A percentile compares a stretch with the other conserved stretches of the same genome.
Conservation (phyloP, 2,888 invertebrate genomes). For the Marasmarcha lunaedactyla region DNA sequence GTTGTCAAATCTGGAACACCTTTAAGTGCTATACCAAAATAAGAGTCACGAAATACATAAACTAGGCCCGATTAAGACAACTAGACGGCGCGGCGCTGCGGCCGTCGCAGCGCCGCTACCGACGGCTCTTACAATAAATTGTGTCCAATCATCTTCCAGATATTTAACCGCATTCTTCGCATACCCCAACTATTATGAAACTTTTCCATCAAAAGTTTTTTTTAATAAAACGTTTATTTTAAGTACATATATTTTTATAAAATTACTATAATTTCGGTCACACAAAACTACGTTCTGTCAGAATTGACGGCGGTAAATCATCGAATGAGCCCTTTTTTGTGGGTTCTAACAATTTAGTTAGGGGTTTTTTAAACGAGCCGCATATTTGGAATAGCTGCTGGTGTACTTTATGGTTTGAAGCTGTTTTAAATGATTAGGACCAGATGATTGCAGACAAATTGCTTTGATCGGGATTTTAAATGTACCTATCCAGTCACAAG, state of each 20-base stretch:
- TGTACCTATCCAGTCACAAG: too few species aligned
- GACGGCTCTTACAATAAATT: background rate
- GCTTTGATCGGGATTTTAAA: background rate
- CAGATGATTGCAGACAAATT: background rate
- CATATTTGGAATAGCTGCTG: conserved; percentile 57
- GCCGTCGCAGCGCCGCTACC: background rate
- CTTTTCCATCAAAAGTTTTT: conserved; percentile 27
- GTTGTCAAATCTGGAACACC: too few species aligned
- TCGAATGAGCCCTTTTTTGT: conserved; percentile 56
- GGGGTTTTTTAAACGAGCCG: conserved; percentile 60
- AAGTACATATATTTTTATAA: conserved; percentile 62
- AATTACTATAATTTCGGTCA: conserved; percentile 67
- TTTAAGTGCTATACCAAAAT: too few species aligned
- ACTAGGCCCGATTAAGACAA: background rate
- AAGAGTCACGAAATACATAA: background rate
- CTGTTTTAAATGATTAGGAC: conserved; percentile 13
- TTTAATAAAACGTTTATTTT: conserved; percentile 38
- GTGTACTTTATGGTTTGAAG: conserved; percentile 48
- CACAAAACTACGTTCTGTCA: conserved; percentile 66
- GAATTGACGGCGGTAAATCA: conserved; percentile 65
- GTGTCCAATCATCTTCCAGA: conserved; percentile 14
- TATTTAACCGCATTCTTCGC: conserved; percentile 35
- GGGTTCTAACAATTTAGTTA: conserved; percentile 61
- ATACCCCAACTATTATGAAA: conserved; percentile 32
- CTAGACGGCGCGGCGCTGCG: background rate